Conservation (phyloP, 2,888 invertebrate genomes). For the Philereme vetulata region DNA sequence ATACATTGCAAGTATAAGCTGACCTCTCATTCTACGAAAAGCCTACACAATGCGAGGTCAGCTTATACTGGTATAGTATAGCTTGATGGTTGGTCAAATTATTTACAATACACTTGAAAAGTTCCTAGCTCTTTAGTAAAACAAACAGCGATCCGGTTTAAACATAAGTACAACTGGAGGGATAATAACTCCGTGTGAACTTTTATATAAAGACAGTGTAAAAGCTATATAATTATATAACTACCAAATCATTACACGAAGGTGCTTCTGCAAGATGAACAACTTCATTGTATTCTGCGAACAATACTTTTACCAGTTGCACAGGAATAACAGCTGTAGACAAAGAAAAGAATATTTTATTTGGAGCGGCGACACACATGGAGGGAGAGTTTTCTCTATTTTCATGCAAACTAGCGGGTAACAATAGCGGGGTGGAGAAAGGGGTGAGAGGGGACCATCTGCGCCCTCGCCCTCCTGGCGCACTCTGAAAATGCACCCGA, state of each 20-base stretch:
- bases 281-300: constrained; percentile 63
- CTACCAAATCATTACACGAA: constrained; percentile 44
- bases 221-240: constrained; percentile 48
- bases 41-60: no score
- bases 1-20: no score
- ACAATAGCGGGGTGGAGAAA: constrained; percentile 65
- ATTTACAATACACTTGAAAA: constrained; percentile 2
- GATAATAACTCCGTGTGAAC: constrained; percentile 32
- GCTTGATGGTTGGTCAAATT: not conserved
- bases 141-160: constrained; percentile 23
- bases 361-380: constrained; percentile 73
- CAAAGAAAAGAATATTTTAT: constrained; percentile 78
- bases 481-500: constrained; percentile 63
- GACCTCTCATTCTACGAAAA: no score
- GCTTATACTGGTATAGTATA: no score
- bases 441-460: constrained; percentile 40
- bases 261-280: constrained; percentile 50
- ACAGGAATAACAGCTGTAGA: constrained; percentile 65
- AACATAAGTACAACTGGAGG: constrained; percentile 23
- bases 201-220: constrained; percentile 22
- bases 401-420: constrained; percentile 76
- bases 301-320: constrained; percentile 72
- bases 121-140: constrained; percentile 14
- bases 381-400: constrained; percentile 74
- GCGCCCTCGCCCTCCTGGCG: constrained; percentile 59